phyloP scores from a whole-genome alignment of 2,113 vertebrate genomes.

The Eudyptes chrysolophus region DNA sequence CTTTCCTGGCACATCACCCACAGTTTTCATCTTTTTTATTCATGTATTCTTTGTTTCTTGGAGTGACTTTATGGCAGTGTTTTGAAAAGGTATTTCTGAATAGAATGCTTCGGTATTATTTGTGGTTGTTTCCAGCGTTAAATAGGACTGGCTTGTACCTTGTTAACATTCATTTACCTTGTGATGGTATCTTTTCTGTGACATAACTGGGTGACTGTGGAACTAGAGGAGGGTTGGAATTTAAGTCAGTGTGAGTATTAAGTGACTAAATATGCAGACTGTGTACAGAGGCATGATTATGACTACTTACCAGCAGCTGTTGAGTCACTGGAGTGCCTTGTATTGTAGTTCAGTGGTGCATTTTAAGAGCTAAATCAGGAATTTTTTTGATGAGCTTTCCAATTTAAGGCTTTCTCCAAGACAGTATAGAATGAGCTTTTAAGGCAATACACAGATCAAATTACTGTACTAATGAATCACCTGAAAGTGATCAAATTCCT shows the following conservation, averaged over 20 bases:
- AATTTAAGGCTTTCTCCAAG: neutral
- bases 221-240: neutral
- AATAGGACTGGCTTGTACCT: neutral
- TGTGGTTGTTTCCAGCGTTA: neutral
- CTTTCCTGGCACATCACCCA: neutral
- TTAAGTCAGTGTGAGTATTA: neutral
- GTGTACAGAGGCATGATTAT: neutral
- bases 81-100: neutral
- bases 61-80: neutral
- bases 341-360: neutral
- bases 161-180: neutral
- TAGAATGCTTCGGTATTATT: neutral
- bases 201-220: neutral
- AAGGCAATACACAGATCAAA: neutral
- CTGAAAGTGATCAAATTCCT: neutral
- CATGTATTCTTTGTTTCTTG: neutral
- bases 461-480: neutral
- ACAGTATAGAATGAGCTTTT: neutral
- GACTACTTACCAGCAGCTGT: neutral
- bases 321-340: neutral
- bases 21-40: neutral
- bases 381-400: neutral
- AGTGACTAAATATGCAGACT: neutral
- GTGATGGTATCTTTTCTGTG: neutral
- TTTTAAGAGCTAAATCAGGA: neutral